A percentile compares a stretch with the other conserved stretches of the same genome.
phyloP scores from a whole-genome alignment of 2,113 vertebrate genomes.

The Progne subis region DNA sequence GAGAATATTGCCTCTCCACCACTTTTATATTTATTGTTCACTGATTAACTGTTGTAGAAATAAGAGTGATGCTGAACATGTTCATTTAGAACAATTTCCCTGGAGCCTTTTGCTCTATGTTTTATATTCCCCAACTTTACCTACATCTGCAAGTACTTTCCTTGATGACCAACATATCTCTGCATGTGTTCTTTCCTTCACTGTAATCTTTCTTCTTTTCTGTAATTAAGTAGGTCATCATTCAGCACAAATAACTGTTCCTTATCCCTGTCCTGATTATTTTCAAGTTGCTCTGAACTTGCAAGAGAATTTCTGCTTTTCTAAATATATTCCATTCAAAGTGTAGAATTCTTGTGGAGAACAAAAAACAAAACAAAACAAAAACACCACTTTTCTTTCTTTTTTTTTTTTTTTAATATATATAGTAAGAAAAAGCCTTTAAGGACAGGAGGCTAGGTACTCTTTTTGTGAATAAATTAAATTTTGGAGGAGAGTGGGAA shows the following conservation, averaged over 20 bases:
- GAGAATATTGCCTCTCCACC: not conserved
- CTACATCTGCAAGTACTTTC: constrained; percentile 46
- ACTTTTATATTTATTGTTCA: constrained; percentile 7
- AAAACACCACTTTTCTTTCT: not conserved
- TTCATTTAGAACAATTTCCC: constrained; percentile 1
- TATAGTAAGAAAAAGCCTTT: not conserved
- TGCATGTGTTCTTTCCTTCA: not conserved
- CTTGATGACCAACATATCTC: not conserved
- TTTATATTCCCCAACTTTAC: not conserved
- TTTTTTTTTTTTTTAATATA: not conserved
- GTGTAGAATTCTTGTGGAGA: not conserved
- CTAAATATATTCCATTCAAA: not conserved
- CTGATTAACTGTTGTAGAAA: constrained; percentile 9
- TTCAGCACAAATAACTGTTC: not conserved
- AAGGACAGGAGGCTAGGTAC: not conserved
- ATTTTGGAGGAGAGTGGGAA: fast-evolving
- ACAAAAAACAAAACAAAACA: not conserved
- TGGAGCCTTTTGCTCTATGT: not conserved
- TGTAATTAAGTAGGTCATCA: not conserved
- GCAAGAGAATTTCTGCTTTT: not conserved
- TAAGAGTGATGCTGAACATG: not conserved
- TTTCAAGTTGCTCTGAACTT: not conserved
- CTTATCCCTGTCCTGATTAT: not conserved
- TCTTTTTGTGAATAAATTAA: not conserved
- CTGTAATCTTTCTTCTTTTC: not conserved